phyloP scores from a whole-genome alignment of 2,888 invertebrate genomes.

The Drosophila maculinotata region DNA sequence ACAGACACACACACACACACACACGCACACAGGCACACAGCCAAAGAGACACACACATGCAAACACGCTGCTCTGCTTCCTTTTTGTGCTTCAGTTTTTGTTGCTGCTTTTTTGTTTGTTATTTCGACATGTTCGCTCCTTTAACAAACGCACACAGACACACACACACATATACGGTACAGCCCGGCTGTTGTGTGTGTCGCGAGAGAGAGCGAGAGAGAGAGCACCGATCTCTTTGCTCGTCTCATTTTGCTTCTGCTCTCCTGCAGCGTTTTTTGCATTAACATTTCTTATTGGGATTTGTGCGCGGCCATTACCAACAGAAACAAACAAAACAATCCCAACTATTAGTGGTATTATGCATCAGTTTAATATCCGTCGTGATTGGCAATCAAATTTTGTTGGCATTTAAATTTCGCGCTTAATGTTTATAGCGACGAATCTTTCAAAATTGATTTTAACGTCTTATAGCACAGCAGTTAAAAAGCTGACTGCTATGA shows the following conservation, averaged over 20 bases:
- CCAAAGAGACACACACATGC: constrained; percentile 15
- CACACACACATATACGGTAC: too few species aligned
- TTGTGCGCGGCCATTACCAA: not conserved
- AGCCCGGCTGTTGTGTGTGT: too few species aligned
- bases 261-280: constrained; percentile 64
- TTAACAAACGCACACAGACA: constrained; percentile 47
- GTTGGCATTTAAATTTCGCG: too few species aligned
- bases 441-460: constrained; percentile 19
- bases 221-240: constrained; percentile 22
- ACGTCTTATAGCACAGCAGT: constrained; percentile 22
- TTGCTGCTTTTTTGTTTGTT: constrained; percentile 50
- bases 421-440: too few species aligned
- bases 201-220: constrained; percentile 3
- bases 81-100: constrained; percentile 48
- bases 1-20: constrained; percentile 23
- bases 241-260: constrained; percentile 43
- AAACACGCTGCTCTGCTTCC: constrained; percentile 35
- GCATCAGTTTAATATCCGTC: too few species aligned
- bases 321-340: constrained; percentile 4
- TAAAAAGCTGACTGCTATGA: constrained; percentile 40
- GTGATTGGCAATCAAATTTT: too few species aligned
- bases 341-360: constrained; percentile 5
- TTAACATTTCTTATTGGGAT: constrained; percentile 35
- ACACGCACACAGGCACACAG: constrained; percentile 6
- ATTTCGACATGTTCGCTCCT: constrained; percentile 48